A percentile compares a stretch with the other conserved stretches of the same genome.
These are phyloP conservation scores for Acleris holmiana DNA, from an alignment of 2,888 invertebrate species.

Conservation along the genomic window DNA sequence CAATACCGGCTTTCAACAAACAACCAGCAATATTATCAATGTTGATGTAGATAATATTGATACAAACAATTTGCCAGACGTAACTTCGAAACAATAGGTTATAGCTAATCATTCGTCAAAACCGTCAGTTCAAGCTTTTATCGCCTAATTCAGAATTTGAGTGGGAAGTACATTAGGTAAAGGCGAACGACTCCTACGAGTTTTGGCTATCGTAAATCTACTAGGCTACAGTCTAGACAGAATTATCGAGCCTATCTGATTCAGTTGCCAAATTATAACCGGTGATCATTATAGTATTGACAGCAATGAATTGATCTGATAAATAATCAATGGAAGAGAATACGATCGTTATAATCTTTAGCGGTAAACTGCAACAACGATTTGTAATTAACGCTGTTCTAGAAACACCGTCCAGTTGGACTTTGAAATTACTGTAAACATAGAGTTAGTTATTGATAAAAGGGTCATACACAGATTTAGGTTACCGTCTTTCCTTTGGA, in stretches of 20 bases:
- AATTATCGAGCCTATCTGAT: conserved; percentile 27
- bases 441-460: too few relatives aligned
- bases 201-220: conserved; percentile 73
- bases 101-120: conserved; percentile 64
- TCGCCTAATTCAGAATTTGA: conserved; percentile 60
- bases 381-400: too few relatives aligned
- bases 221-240: conserved; percentile 48
- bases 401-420: too few relatives aligned
- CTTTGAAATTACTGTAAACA: too few relatives aligned
- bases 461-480: too few relatives aligned
- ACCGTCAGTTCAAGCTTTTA: conserved; percentile 52
- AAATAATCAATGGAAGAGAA: conserved; percentile 15
- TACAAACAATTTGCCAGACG: conserved; percentile 24
- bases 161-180: conserved; percentile 58
- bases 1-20: neutral
- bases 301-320: conserved; percentile 5
- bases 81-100: conserved; percentile 40
- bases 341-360: neutral
- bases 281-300: neutral
- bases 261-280: conserved; percentile 26
- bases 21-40: neutral
- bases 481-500: too few relatives aligned
- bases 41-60: conserved; percentile 11
- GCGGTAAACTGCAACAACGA: too few relatives aligned
- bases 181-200: conserved; percentile 80